These are phyloP conservation scores for Ondatra zibethicus DNA, from an alignment of 2,113 vertebrate genomes.

Conservation along the genomic window DNA sequence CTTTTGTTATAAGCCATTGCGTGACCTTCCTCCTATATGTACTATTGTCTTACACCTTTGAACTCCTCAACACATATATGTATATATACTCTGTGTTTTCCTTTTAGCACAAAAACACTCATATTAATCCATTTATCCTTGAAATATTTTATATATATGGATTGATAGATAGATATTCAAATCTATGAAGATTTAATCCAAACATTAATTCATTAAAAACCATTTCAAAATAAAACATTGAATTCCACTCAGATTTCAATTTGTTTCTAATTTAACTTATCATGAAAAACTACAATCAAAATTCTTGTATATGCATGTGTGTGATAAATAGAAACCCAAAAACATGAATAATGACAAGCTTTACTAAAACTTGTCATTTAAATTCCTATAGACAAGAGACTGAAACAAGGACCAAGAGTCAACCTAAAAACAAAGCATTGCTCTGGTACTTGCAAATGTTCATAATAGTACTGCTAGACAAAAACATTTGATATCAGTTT, in stretches of 20 bases:
- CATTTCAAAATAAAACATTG: background rate
- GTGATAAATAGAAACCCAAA: background rate
- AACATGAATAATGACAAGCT: background rate
- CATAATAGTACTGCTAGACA: background rate
- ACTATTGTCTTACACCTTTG: background rate
- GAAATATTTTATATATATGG: background rate
- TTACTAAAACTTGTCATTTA: background rate
- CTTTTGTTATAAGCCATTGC: background rate
- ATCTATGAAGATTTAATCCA: background rate
- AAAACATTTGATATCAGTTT: background rate
- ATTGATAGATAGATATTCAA: background rate
- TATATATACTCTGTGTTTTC: background rate
- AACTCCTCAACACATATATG: background rate
- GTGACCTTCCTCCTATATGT: background rate
- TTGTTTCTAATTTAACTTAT: background rate
- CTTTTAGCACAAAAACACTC: background rate
- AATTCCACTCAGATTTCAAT: background rate
- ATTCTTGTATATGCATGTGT: background rate
- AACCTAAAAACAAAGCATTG: background rate
- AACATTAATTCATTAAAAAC: background rate
- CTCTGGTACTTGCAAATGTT: background rate
- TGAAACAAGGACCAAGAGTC: background rate
- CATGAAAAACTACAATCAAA: background rate
- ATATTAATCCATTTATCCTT: background rate
- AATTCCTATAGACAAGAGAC: background rate